These are phyloP conservation scores for Recurvirostra avosetta DNA, from an alignment of 2,113 vertebrate genomes.

Conservation along the genomic window DNA sequence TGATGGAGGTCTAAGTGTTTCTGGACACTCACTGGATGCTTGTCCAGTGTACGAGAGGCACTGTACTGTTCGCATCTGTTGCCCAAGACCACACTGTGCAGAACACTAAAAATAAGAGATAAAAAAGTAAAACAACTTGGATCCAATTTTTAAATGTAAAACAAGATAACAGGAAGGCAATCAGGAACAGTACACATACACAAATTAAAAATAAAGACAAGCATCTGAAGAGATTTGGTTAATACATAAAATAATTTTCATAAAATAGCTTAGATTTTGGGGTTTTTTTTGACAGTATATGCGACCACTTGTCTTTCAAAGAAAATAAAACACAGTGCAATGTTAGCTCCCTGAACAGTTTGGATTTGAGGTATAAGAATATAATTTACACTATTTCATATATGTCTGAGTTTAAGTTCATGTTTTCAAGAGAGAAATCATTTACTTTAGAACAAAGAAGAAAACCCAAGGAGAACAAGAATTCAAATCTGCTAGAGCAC, in stretches of 20 bases:
- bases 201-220: background rate
- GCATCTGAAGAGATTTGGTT: background rate
- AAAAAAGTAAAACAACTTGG: background rate
- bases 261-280: background rate
- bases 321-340: background rate
- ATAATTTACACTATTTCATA: background rate
- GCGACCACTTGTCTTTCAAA: background rate
- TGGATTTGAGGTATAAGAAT: background rate
- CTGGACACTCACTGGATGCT: slow-evolving; percentile 87
- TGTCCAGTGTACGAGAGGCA: slow-evolving; percentile 95
- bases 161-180: background rate
- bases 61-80: slow-evolving; percentile 93
- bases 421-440: background rate
- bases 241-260: background rate
- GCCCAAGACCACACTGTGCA: slow-evolving; percentile 94
- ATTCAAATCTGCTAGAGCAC: background rate
- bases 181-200: background rate
- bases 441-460: background rate
- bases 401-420: background rate
- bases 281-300: background rate
- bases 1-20: slow-evolving; percentile 83
- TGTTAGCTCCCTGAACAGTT: background rate
- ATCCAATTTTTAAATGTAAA: background rate
- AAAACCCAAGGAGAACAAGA: background rate
- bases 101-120: slow-evolving; percentile 83